These are phyloP conservation scores for Otus scops DNA, from an alignment of 2,797 vertebrate species.

Conservation along the genomic window DNA sequence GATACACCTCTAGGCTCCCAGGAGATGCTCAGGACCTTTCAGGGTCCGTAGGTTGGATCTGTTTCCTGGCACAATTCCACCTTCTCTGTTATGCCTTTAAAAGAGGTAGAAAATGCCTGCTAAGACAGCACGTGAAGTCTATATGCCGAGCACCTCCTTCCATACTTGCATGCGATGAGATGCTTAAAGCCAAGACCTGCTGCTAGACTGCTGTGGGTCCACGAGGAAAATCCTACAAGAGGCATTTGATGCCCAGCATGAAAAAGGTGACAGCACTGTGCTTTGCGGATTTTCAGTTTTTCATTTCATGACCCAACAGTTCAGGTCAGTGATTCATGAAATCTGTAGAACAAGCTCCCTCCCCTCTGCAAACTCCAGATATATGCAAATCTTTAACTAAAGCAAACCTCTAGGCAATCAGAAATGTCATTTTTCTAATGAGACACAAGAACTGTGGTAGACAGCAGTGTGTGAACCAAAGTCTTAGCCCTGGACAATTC, in stretches of 20 bases:
- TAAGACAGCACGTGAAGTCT: background rate
- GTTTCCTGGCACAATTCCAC: background rate
- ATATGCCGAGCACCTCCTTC: background rate
- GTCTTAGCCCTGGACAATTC: background rate
- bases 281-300: background rate
- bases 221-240: background rate
- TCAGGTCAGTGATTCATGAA: slow-evolving; percentile 23
- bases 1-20: background rate
- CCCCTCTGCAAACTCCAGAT: background rate
- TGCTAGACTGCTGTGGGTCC: background rate
- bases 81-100: background rate
- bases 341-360: slow-evolving; percentile 2
- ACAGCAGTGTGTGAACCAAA: background rate
- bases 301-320: background rate
- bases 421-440: background rate
- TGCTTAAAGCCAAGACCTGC: background rate
- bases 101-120: background rate
- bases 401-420: background rate
- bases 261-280: background rate
- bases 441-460: background rate
- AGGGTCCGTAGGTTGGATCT: background rate
- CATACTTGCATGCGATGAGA: background rate
- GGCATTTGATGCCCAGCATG: background rate
- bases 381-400: background rate
- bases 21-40: background rate